Percentiles rank a stretch among this genome's conserved stretches.
Evolutionary conservation across 2,888 invertebrate species (phyloP).

Genomic region (Troides helena): DNA sequence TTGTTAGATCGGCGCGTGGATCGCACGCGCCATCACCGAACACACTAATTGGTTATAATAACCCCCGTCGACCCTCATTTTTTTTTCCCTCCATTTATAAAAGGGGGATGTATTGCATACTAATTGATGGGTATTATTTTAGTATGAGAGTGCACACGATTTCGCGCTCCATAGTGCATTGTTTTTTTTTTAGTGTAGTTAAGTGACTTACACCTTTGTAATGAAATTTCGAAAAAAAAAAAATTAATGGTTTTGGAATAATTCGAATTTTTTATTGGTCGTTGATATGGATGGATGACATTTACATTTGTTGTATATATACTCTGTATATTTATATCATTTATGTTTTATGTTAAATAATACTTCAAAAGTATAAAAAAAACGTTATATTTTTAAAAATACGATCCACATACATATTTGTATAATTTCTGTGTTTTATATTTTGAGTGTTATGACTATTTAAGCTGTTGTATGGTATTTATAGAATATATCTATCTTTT

Average conservation of each 20-base stretch:
- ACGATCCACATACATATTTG: no score
- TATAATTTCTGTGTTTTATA: no score
- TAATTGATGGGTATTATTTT: conserved; percentile 34
- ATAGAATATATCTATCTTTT: no score
- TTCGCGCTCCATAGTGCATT: conserved; percentile 24
- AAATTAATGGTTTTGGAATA: neutral
- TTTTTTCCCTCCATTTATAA: conserved; percentile 39
- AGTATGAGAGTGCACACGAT: conserved; percentile 30
- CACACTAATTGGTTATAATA: conserved; percentile 70
- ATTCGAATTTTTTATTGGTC: neutral
- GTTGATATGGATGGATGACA: neutral
- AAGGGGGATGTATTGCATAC: conserved; percentile 17
- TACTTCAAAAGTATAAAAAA: no score
- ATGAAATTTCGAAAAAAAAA: neutral
- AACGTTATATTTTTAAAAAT: no score
- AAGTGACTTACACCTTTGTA: conserved; percentile 1
- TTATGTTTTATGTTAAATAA: no score
- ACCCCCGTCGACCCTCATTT: conserved; percentile 34
- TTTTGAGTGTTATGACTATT: no score
- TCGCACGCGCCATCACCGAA: conserved; percentile 53
- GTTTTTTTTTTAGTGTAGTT: conserved; percentile 6
- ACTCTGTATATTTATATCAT: neutral
- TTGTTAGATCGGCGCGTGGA: conserved; percentile 63
- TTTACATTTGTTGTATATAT: neutral
- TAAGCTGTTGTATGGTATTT: no score